phyloP scores from a whole-genome alignment of 1,140 invertebrate genomes.

The Tenebrio molitor region DNA sequence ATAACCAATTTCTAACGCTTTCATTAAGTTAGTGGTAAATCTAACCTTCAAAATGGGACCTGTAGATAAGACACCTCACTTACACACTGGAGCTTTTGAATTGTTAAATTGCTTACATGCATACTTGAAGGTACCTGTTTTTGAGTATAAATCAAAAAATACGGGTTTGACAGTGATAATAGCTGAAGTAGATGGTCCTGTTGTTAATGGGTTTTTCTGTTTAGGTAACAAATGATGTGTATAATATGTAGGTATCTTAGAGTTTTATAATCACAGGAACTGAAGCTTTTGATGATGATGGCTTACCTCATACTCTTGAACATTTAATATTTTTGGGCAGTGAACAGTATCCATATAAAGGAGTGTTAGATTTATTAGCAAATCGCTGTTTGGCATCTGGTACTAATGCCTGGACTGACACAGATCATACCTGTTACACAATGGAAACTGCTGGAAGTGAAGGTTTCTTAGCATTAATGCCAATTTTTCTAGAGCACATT shows the following conservation, averaged over 20 bases:
- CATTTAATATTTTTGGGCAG: conserved; percentile 94
- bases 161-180: conserved; percentile 86
- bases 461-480: conserved; percentile 90
- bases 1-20: no score
- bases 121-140: conserved; percentile 80
- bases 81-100: conserved; percentile 71
- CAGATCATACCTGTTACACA: conserved; percentile 92
- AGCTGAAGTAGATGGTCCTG: conserved; percentile 87
- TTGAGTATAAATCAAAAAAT: conserved; percentile 84
- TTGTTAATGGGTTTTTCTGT: conserved; percentile 89
- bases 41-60: conserved; percentile 67
- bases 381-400: conserved; percentile 91
- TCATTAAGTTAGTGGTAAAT: no score
- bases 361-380: conserved; percentile 88
- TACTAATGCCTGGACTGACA: conserved; percentile 89
- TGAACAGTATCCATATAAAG: conserved; percentile 91
- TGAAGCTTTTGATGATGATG: conserved; percentile 92
- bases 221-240: conserved; percentile 78
- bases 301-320: conserved; percentile 92
- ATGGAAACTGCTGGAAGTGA: conserved; percentile 88
- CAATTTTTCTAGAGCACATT: conserved; percentile 93
- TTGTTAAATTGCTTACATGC: conserved; percentile 75
- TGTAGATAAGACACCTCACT: conserved; percentile 68
- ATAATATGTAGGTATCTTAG: conserved; percentile 80
- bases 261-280: conserved; percentile 74